These are phyloP conservation scores for Lycophotia porphyrea DNA, from an alignment of 2,888 invertebrate species.

Conservation along the genomic window DNA sequence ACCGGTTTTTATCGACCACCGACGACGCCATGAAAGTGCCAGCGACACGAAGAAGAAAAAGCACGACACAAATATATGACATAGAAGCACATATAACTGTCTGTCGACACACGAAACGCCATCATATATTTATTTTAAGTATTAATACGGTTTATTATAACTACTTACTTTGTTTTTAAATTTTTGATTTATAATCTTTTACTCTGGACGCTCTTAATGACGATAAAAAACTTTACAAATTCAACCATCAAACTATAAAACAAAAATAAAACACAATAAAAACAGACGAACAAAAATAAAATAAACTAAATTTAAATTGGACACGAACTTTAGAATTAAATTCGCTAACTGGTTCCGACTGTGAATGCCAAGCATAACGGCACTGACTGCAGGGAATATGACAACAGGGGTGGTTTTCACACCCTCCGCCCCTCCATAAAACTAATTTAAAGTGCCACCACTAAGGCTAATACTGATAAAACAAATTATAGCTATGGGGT, in stretches of 20 bases:
- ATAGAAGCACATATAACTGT: neutral
- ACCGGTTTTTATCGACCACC: neutral
- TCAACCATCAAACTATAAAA: constrained; percentile 4
- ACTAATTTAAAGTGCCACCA: constrained; percentile 73
- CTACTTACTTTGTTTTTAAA: too few species aligned
- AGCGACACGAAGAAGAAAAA: neutral
- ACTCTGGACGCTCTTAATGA: too few species aligned
- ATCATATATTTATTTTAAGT: too few species aligned
- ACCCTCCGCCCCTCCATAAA: constrained; percentile 47
- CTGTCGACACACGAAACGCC: neutral
- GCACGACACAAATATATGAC: neutral
- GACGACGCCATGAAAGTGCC: neutral
- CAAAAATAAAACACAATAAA: constrained; percentile 15
- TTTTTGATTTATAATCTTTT: too few species aligned
- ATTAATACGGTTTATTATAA: too few species aligned
- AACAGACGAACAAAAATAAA: constrained; percentile 25
- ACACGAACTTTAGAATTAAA: constrained; percentile 57
- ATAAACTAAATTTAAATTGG: constrained; percentile 53
- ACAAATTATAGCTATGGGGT: constrained; percentile 45
- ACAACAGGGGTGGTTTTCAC: constrained; percentile 52
- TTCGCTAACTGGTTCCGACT: constrained; percentile 50
- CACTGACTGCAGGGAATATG: constrained; percentile 49
- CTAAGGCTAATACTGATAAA: constrained; percentile 65
- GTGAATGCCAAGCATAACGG: constrained; percentile 52
- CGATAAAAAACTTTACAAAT: neutral